These are phyloP conservation scores for Drosophila nr. perissopoda DNA, from an alignment of 2,888 invertebrate species.

Conservation along the genomic window DNA sequence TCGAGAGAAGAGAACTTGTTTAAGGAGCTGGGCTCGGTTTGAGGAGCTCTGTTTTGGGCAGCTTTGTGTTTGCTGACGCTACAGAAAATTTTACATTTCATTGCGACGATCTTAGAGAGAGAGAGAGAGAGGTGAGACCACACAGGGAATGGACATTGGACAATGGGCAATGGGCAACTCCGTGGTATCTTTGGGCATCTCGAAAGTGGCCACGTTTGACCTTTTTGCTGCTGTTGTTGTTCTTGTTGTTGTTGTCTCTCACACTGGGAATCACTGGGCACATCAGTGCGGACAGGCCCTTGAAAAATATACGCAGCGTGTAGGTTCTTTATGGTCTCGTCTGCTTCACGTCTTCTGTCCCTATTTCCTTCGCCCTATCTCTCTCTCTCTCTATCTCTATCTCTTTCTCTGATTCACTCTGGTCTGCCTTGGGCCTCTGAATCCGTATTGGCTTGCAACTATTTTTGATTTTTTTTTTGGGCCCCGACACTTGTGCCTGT, in stretches of 20 bases:
- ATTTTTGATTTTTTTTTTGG: conserved; percentile 42
- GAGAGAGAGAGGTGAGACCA: conserved; percentile 23
- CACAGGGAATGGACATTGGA: conserved; percentile 44
- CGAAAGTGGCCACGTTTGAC: conserved; percentile 79
- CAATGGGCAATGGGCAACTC: conserved; percentile 46
- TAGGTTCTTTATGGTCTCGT: conserved; percentile 68
- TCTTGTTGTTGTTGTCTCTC: conserved; percentile 24
- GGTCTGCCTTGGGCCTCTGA: conserved; percentile 27
- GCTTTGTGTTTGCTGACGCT: conserved; percentile 40
- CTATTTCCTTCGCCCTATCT: conserved; percentile 12
- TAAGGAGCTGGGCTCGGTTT: conserved; percentile 55
- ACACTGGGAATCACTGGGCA: conserved; percentile 48
- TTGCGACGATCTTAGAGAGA: conserved; percentile 27
- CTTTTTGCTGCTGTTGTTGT: conserved; percentile 57
- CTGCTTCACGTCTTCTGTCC: conserved; percentile 30
- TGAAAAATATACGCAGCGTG: conserved; percentile 65
- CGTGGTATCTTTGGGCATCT: conserved; percentile 52
- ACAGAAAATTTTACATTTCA: conserved; percentile 63
- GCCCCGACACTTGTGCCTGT: conserved; percentile 52
- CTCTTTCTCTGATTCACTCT: conserved; percentile 15
- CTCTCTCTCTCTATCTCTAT: conserved; percentile 13
- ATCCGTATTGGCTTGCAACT: conserved; percentile 39
- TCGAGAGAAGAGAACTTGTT: conserved; percentile 68
- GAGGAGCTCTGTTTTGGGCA: conserved; percentile 12
- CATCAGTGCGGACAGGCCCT: conserved; percentile 58